Evolutionary conservation across 92 coral and sea anemone species (phyloP), one percentile per base, ranked within the genome.

Genomic region (Actinernus sp.): DNA sequence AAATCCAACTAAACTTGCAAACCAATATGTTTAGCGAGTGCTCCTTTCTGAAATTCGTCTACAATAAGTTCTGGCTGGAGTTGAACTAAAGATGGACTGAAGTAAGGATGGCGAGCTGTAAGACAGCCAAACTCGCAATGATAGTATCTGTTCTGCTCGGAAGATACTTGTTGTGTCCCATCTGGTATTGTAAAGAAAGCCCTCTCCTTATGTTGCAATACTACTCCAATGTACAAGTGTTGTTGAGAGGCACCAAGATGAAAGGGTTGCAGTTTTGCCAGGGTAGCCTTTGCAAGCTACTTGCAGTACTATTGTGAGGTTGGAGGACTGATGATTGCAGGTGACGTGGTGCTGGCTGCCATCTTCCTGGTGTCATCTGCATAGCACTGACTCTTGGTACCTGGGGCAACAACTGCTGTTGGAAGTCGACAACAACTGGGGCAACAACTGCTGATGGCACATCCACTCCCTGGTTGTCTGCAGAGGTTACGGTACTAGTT

Each of bases 31-130:
- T 16, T 13, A 16, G 19, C 7, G 3, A 45, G 51, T 14, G 7
- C 5, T 6, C 3, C 19, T 16, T 54, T 69, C 47, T 56, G 55
- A 57, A 55, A 36, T 22, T 55, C 58, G 43, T 33, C 36, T 30
- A 60, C 38, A 24, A 55, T 39, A 21, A 58, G 26, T 48, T 60
- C 78, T 2, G 69, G 68, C 32, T 58, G 41, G 18, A 46, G 58
- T 61, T 60, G 56, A 26, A 61, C 61, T 38, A 73, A 26, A 16
- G 32, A 26, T 45, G 72, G 55, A 31, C 28, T 46, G 50, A 73
- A 73, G 81, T 61, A 73, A 12, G 70, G 63, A 63, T 73, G 72
- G 26, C 62, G 39, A 30, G 72, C 10, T 46, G 31, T 46, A 51
- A 73, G 18, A 24, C 73, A 74, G 32, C 36, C 39, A 2, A 39